A percentile compares a stretch with the other conserved stretches of the same genome.
Conservation (phyloP, 2,797 vertebrate genomes). For the Lagocephalus sceleratus region DNA sequence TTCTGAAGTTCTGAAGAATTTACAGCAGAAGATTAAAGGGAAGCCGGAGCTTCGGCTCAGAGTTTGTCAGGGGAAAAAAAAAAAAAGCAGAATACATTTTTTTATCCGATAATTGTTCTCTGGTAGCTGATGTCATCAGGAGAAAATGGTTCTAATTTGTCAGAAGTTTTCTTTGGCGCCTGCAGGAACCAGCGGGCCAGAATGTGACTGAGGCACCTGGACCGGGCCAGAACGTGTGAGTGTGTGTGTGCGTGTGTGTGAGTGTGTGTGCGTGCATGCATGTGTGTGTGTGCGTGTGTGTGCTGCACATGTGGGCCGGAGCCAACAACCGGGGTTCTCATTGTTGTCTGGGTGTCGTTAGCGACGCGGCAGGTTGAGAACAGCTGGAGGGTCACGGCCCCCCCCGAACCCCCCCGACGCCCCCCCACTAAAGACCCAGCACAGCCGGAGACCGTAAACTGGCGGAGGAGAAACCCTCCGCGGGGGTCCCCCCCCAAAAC, state of each 20-base stretch:
- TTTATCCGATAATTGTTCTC: constrained; percentile 28
- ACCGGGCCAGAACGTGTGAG: constrained; percentile 53
- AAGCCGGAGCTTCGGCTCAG: too few relatives aligned
- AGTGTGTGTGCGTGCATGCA: background rate
- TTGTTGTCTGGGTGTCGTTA: constrained; percentile 48
- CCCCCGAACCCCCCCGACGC: constrained; percentile 38
- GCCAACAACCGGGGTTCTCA: constrained; percentile 23
- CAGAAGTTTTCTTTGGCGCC: constrained; percentile 57
- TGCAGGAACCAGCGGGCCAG: constrained; percentile 61
- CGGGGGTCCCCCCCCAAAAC: constrained; percentile 65
- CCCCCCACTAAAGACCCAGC: constrained; percentile 76
- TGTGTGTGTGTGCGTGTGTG: background rate
- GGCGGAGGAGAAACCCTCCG: constrained; percentile 57
- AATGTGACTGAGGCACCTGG: constrained; percentile 46
- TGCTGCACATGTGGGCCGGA: constrained; percentile 1
- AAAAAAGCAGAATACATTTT: too few relatives aligned
- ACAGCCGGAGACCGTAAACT: constrained; percentile 75
- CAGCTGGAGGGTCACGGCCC: constrained; percentile 62
- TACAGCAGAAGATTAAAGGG: background rate
- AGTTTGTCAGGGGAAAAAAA: too few relatives aligned
- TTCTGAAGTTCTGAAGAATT: too few relatives aligned
- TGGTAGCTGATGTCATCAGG: constrained; percentile 71
- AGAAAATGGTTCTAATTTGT: constrained; percentile 76
- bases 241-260: constrained; percentile 12
- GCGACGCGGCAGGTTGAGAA: constrained; percentile 51